Conservation (phyloP, 2,888 invertebrate genomes). For the Zygogramma bicolorata region DNA sequence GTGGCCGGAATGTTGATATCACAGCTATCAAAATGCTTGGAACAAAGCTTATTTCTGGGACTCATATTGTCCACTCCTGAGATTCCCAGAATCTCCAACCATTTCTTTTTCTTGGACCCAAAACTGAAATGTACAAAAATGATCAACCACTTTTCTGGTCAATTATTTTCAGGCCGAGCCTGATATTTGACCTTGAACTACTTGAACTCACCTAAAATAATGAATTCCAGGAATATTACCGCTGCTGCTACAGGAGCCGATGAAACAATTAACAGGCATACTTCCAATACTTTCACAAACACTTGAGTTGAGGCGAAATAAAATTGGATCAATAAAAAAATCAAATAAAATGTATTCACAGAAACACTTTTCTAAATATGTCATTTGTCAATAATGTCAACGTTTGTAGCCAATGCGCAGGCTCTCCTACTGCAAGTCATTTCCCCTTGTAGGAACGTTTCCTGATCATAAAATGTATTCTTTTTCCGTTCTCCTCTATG, state of each 20-base stretch:
- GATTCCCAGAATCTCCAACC: background rate
- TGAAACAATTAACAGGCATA: background rate
- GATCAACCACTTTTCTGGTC: background rate
- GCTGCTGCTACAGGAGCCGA: constrained; percentile 2
- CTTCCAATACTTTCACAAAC: background rate
- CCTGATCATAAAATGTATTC: background rate
- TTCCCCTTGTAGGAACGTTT: constrained; percentile 1
- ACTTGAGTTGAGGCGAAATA: background rate
- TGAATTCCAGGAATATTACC: constrained; percentile 2
- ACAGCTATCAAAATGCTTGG: background rate
- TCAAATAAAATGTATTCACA: background rate
- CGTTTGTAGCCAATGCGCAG: constrained; percentile 2
- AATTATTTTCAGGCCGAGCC: background rate
- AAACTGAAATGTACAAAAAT: background rate
- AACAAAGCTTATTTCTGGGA: background rate
- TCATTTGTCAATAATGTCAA: background rate
- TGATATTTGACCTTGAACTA: background rate
- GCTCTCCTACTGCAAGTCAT: background rate
- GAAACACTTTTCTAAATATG: background rate
- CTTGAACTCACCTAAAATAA: constrained; percentile 4
- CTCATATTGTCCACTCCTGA: background rate
- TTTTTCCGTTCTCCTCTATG: background rate
- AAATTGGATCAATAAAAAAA: background rate
- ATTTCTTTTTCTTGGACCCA: background rate
- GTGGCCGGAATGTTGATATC: background rate